Evolutionary conservation across 2,113 vertebrate species (phyloP), one percentile per base, ranked within the genome.

Genomic region (Cebus imitator): DNA sequence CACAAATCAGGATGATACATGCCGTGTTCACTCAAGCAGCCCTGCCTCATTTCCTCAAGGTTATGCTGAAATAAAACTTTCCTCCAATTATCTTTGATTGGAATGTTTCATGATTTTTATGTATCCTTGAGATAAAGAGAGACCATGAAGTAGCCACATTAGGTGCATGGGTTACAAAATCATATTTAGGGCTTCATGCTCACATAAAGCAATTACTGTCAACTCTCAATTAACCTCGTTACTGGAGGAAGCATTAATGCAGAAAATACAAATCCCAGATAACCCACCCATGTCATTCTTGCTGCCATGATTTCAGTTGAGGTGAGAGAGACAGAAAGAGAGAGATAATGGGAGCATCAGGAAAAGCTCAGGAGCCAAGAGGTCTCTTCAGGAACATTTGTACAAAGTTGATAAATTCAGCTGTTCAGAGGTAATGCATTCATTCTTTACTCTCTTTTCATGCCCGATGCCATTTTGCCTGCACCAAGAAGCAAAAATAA

Each of bases 181-280:
- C 87, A 40, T 57, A 93, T 43, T 66, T 82, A 87, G 86, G 27
- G 66, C 50, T 90, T 90, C 30, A 25, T 79, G 80, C 86, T 87
- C 87, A 82, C 91, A 40, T 40, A 68, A 86, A 97, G 93, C 96
- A 96, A 96, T 97, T 96, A 96, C 94, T 82, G 94, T 96, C 72
- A 52, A 37, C 78, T 97, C 92, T 94, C 97, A 97, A 85, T 97
- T 95, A 97, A 96, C 96, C 95, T 97, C 2, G 9, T 70, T 95
- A 96, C 32, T 40, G 13, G 18, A 89, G 70, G 90, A 94, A 88
- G 58, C 87, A 92, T 90, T 94, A 94, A 45, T 13, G 78, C 20
- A 88, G 72, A 97, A 81, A 87, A 90, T n/a, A 90, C 32, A 78
- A 85, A 61, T 86, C 80, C 89, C 57, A 45, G n/a, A 95, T 95